Percentiles rank a stretch among this genome's conserved stretches.
phyloP scores from a whole-genome alignment of 2,113 vertebrate genomes.

The Bagarius yarrelli region DNA sequence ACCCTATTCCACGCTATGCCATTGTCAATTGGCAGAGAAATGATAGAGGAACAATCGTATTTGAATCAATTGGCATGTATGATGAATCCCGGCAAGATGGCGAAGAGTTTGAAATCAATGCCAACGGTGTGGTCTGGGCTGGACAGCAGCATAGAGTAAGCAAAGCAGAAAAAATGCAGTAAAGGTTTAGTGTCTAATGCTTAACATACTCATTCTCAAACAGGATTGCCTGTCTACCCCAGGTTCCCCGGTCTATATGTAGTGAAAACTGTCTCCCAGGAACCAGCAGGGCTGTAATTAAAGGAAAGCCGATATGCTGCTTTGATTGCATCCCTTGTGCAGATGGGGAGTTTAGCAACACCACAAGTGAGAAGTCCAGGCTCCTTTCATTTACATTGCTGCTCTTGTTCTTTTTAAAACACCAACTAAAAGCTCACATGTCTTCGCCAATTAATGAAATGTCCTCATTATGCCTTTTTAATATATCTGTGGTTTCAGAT shows the following conservation, averaged over 20 bases:
- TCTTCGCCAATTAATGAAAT: conserved; percentile 57
- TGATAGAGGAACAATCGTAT: conserved; percentile 58
- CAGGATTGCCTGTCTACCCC: conserved; percentile 27
- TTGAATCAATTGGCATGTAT: conserved; percentile 70
- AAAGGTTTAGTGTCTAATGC: background rate
- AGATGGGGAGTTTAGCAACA: conserved; percentile 73
- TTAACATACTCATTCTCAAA: background rate
- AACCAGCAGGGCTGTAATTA: conserved; percentile 67
- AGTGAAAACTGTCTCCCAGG: conserved; percentile 72
- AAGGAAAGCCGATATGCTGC: conserved; percentile 75
- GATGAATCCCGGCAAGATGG: conserved; percentile 67
- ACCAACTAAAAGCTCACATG: conserved; percentile 57
- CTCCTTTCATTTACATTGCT: too few species aligned
- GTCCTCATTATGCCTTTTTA: conserved; percentile 60
- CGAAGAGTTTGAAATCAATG: conserved; percentile 66
- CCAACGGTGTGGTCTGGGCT: conserved; percentile 66
- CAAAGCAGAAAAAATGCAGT: background rate
- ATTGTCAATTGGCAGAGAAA: conserved; percentile 75
- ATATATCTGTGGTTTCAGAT: conserved; percentile 73
- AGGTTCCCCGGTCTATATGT: conserved; percentile 73
- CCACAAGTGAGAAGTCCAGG: conserved; percentile 76
- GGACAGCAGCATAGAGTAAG: conserved; percentile 61
- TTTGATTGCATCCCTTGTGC: conserved; percentile 75
- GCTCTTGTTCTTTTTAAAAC: too few species aligned
- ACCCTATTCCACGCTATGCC: conserved; percentile 69